These are phyloP conservation scores for Cephalotes varians DNA, from an alignment of 2,888 invertebrate genomes.

Conservation along the genomic window DNA sequence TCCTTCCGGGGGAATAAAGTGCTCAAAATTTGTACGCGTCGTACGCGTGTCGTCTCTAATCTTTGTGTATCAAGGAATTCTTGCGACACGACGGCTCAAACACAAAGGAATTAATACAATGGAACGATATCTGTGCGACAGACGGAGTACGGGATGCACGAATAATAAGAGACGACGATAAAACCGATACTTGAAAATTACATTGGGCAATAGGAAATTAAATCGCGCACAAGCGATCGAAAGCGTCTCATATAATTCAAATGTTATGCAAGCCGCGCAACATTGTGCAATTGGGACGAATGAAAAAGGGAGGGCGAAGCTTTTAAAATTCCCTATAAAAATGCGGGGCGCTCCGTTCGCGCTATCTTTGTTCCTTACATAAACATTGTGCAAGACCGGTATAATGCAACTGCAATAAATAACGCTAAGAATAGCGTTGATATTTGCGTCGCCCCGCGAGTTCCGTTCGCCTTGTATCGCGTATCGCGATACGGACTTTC, in stretches of 20 bases:
- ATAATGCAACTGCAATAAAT: slow-evolving; percentile 51
- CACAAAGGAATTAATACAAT: background rate
- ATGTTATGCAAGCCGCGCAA: slow-evolving; percentile 14
- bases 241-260: slow-evolving; percentile 26
- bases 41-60: background rate
- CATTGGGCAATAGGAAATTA: slow-evolving; percentile 2
- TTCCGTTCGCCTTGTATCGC: slow-evolving; percentile 33
- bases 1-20: background rate
- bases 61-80: too few species aligned
- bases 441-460: slow-evolving; percentile 42
- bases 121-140: background rate
- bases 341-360: slow-evolving; percentile 17
- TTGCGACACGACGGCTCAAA: background rate
- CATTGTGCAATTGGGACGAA: slow-evolving; percentile 22
- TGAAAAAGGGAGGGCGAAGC: slow-evolving; percentile 18
- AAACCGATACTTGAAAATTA: slow-evolving; percentile 23
- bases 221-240: slow-evolving; percentile 27
- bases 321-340: slow-evolving; percentile 30
- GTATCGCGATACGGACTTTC: slow-evolving; percentile 30
- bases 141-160: background rate
- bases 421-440: slow-evolving; percentile 53
- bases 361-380: slow-evolving; percentile 47
- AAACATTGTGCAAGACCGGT: slow-evolving; percentile 47
- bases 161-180: slow-evolving; percentile 16
- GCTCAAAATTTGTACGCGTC: background rate